Conservation (phyloP, 1,140 invertebrate species). For the Pseudomyrmex flavicornis region DNA sequence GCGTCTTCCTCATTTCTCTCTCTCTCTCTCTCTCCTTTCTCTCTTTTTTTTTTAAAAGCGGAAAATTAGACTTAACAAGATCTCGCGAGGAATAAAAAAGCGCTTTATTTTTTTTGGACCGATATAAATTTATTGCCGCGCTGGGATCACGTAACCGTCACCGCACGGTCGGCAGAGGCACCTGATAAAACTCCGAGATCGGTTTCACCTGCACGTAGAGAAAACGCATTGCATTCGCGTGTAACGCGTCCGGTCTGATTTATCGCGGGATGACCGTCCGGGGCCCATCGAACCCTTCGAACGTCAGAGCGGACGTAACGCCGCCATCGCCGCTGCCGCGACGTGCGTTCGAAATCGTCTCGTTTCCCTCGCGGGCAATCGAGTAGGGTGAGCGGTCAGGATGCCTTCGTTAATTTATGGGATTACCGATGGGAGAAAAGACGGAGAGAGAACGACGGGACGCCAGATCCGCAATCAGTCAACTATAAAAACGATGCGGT, state of each 20-base stretch:
- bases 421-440: slow-evolving; percentile 13
- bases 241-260: slow-evolving; percentile 67
- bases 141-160: slow-evolving; percentile 49
- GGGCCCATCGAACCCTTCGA: slow-evolving; percentile 52
- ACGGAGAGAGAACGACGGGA: slow-evolving; percentile 24
- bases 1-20: too few relatives aligned
- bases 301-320: slow-evolving; percentile 41
- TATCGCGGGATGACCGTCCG: slow-evolving; percentile 59
- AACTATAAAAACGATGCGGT: slow-evolving; percentile 47
- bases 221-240: slow-evolving; percentile 49
- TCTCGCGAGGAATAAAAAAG: slow-evolving; percentile 49
- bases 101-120: slow-evolving; percentile 6
- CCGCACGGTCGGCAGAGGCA: background rate
- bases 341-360: slow-evolving; percentile 43
- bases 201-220: slow-evolving; percentile 36
- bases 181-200: slow-evolving; percentile 56
- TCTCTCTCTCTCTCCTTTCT: background rate
- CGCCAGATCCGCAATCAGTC: slow-evolving; percentile 20
- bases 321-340: background rate
- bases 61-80: slow-evolving; percentile 65
- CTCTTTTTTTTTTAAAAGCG: background rate
- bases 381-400: slow-evolving; percentile 6
- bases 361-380: slow-evolving; percentile 44
- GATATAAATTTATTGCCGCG: slow-evolving; percentile 63
- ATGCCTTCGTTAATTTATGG: slow-evolving; percentile 63